Base-by-base conservation (phyloP, 2,113 vertebrate genomes). In the Carassius auratus region DNA sequence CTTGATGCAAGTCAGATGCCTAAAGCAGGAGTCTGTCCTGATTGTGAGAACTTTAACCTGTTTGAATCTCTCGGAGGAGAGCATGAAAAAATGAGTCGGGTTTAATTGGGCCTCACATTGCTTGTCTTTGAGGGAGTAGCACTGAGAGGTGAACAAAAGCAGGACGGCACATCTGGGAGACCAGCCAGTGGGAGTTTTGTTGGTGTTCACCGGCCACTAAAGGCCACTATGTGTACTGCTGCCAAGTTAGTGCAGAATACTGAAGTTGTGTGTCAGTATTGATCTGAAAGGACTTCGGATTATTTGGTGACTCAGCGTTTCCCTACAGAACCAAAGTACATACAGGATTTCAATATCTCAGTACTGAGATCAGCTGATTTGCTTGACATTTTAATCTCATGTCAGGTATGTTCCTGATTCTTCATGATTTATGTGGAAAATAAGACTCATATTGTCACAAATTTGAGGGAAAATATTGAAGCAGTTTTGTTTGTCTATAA, bases 121-220 rank as follows among this genome's bases (percentile, higher is more conserved):
- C 59, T 55, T 64, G 64, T 86, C 76, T 84, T 73, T 33, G 21
- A 21, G 55, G 66, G 61, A 52, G 42, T 38, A 84, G 75, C 13
- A 71, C 21, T 12, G 26, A 75, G 21, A 84, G 9, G 76, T 45
- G 76, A 86, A 87, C 76, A 81, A 88, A 81, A 86, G 73, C 71
- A 85, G 66, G 52, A 82, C 78, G 50, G 83, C 66, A 68, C 21
- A 50, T 26, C 66, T 82, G 59, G 85, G 36, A 86, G 52, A 50
- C 23, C 61, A 62, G 81, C 81, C 85, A 86, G 23, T 15, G 12
- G 26, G 66, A 62, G 13, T 81, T 57, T 68, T 45, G 15, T 48
- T 57, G 4, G 57, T 86, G 52, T 68, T 19, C 14, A 45, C 14
- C 42, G 45, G 45, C 30, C 33, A 80, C 59, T 79, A 76, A 38